These are phyloP conservation scores for Dicrurus megarhynchus DNA, from an alignment of 2,113 vertebrate genomes.

Conservation along the genomic window DNA sequence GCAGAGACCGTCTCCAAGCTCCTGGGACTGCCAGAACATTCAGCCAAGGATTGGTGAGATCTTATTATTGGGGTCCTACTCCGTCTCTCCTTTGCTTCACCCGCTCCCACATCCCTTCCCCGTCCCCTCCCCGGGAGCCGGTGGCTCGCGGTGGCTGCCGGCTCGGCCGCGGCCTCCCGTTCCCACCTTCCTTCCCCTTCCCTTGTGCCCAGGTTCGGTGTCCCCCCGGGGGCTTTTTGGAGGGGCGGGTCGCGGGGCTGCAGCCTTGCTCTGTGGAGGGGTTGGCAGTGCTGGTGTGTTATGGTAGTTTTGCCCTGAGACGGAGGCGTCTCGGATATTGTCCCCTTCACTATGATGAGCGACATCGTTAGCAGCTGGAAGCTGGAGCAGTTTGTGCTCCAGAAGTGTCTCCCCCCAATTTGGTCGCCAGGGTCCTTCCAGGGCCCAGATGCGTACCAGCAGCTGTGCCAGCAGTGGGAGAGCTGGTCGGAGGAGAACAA, in stretches of 20 bases:
- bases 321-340: accelerated
- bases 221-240: accelerated
- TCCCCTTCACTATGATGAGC: background rate
- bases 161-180: accelerated
- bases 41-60: slow-evolving; percentile 59
- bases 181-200: background rate
- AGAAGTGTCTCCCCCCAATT: slow-evolving; percentile 45
- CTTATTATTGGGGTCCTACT: background rate
- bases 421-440: slow-evolving; percentile 50
- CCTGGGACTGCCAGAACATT: background rate
- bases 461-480: slow-evolving; percentile 65
- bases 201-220: background rate
- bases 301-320: background rate
- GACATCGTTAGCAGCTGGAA: slow-evolving; percentile 55
- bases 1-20: background rate
- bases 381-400: slow-evolving; percentile 64
- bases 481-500: slow-evolving; percentile 48
- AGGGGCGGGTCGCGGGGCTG: accelerated
- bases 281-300: background rate
- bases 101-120: background rate
- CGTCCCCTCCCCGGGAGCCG: background rate
- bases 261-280: background rate
- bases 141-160: accelerated
- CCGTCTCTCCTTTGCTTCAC: accelerated
- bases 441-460: slow-evolving; percentile 43